These are phyloP conservation scores for Chironomus tepperi DNA, from an alignment of 1,140 invertebrate genomes.

Conservation along the genomic window DNA sequence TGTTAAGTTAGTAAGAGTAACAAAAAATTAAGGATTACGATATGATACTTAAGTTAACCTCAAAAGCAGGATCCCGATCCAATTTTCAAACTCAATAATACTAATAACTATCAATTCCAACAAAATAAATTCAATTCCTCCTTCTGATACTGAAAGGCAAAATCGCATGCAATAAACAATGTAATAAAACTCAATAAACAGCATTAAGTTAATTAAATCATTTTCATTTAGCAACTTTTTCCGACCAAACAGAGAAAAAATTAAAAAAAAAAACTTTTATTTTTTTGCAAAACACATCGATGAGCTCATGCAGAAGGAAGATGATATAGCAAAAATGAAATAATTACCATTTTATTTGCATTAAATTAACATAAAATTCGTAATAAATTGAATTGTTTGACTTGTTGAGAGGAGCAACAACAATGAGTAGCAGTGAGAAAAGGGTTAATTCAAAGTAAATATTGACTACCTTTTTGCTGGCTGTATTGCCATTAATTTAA, in stretches of 20 bases:
- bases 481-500: neutral
- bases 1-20: no score
- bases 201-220: neutral
- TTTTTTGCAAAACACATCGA: neutral
- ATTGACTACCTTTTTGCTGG: conserved; percentile 12
- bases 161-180: neutral
- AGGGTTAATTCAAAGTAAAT: conserved; percentile 14
- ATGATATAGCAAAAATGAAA: neutral
- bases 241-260: no score
- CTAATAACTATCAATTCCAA: no score
- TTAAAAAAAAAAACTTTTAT: no score
- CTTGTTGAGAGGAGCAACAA: neutral
- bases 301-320: neutral
- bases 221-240: neutral
- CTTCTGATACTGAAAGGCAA: neutral
- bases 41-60: no score
- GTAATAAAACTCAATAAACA: neutral
- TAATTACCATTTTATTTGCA: conserved; percentile 14
- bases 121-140: neutral
- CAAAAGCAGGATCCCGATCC: no score
- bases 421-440: neutral
- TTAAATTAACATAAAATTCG: conserved; percentile 15
- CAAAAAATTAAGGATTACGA: no score
- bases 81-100: no score
- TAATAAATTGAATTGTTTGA: conserved; percentile 14